These are phyloP conservation scores for Pocota personata DNA, from an alignment of 2,888 invertebrate genomes.

Conservation along the genomic window DNA sequence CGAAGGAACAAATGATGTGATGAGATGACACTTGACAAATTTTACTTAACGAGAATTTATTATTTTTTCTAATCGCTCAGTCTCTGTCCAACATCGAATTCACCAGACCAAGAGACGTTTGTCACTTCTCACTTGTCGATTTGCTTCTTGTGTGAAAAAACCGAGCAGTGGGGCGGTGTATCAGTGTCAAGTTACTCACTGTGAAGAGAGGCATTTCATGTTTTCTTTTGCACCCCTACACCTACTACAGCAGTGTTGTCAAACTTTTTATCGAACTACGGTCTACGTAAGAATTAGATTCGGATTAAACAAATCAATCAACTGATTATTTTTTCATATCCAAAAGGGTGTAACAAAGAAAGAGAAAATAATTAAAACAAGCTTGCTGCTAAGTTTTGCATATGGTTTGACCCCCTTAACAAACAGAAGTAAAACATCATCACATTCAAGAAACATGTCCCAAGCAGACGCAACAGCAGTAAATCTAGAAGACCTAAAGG, in stretches of 20 bases:
- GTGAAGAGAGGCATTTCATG: not conserved
- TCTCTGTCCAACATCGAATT: not conserved
- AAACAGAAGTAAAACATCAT: constrained; percentile 13
- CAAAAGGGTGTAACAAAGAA: not conserved
- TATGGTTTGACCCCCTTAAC: constrained; percentile 40
- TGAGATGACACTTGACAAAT: not conserved
- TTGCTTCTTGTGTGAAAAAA: not conserved
- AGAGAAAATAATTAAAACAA: not conserved
- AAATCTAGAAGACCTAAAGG: constrained; percentile 86
- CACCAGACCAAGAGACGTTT: not conserved
- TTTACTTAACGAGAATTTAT: not conserved
- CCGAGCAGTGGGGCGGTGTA: not conserved
- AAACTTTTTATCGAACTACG: constrained; percentile 44
- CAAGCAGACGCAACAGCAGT: constrained; percentile 83
- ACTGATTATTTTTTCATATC: constrained; percentile 22
- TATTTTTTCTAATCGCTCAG: not conserved
- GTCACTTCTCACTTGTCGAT: not conserved
- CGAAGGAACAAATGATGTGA: not conserved
- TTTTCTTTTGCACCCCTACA: constrained; percentile 7
- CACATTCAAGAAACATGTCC: constrained; percentile 78
- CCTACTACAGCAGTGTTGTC: constrained; percentile 48
- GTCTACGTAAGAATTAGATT: constrained; percentile 18
- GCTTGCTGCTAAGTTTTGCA: constrained; percentile 24
- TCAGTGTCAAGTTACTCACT: not conserved
- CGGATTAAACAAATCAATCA: constrained; percentile 42